Evolutionary conservation across 2,888 invertebrate species (phyloP).

Genomic region (Vesta saturnalis): DNA sequence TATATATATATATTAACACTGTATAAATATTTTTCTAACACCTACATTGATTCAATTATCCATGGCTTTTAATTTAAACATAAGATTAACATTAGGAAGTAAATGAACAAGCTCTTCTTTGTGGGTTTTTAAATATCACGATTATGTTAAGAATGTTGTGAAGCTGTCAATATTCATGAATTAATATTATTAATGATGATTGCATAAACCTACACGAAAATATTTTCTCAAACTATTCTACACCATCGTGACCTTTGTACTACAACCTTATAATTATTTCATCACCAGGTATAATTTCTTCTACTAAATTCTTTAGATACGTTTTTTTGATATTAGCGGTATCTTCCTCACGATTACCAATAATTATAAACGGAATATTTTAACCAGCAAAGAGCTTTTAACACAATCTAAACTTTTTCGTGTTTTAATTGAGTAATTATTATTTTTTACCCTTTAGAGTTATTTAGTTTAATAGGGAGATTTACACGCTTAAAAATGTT

Average conservation of each 20-base stretch:
- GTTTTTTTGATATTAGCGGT: constrained; percentile 20
- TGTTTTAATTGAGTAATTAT: constrained; percentile 24
- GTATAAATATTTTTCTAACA: neutral
- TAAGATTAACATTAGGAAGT: neutral
- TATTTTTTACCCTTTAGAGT: neutral
- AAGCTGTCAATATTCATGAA: constrained; percentile 21
- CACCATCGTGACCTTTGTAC: constrained; percentile 29
- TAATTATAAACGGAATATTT: constrained; percentile 31
- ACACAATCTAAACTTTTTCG: too few species aligned
- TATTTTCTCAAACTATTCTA: constrained; percentile 23
- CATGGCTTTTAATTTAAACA: neutral
- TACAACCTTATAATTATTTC: constrained; percentile 32
- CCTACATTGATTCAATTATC: neutral
- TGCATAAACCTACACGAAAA: constrained; percentile 23
- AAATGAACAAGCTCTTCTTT: constrained; percentile 14
- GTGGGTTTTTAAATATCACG: constrained; percentile 18
- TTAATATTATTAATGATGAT: constrained; percentile 27
- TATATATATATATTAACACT: neutral
- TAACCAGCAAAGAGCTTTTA: constrained; percentile 25
- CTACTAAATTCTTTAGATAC: constrained; percentile 21
- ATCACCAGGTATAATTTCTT: constrained; percentile 30
- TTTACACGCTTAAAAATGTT: neutral
- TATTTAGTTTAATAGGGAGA: neutral
- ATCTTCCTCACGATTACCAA: constrained; percentile 20
- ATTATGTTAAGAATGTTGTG: constrained; percentile 17